Conservation (phyloP, 1,140 invertebrate genomes). For the Eurosta solidaginis region DNA sequence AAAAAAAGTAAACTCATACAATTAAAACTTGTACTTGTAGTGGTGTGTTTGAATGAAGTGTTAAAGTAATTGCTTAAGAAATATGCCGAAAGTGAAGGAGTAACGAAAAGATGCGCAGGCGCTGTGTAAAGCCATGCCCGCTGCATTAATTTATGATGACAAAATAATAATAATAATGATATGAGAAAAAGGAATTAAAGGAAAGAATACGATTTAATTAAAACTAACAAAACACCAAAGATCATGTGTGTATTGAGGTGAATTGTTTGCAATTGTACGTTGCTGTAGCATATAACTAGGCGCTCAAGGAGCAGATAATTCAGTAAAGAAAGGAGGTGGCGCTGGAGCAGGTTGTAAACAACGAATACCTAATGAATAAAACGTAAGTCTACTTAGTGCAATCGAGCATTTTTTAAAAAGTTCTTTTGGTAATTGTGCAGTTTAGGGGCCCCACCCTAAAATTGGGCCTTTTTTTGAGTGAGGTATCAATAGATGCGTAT, state of each 20-base stretch:
- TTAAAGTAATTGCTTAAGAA: too few species aligned
- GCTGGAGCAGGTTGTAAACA: background rate
- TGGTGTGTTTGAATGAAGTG: background rate
- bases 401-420: too few species aligned
- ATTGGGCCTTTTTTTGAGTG: too few species aligned
- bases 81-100: background rate
- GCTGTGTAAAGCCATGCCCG: background rate
- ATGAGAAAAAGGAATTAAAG: background rate
- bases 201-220: background rate
- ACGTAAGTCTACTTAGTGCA: background rate
- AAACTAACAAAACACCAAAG: too few species aligned
- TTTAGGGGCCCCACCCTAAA: too few species aligned
- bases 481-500: too few species aligned
- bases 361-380: background rate
- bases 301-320: background rate
- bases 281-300: too few species aligned
- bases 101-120: background rate
- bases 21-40: background rate
- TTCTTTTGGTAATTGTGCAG: too few species aligned
- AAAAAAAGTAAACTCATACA: background rate
- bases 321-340: background rate
- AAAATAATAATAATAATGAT: constrained; percentile 4
- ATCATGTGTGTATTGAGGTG: too few species aligned
- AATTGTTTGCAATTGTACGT: too few species aligned
- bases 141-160: constrained; percentile 8